Evolutionary conservation across 2,888 invertebrate genomes (phyloP), one percentile per base, ranked within the genome.

Genomic region (Terebella lapidaria): DNA sequence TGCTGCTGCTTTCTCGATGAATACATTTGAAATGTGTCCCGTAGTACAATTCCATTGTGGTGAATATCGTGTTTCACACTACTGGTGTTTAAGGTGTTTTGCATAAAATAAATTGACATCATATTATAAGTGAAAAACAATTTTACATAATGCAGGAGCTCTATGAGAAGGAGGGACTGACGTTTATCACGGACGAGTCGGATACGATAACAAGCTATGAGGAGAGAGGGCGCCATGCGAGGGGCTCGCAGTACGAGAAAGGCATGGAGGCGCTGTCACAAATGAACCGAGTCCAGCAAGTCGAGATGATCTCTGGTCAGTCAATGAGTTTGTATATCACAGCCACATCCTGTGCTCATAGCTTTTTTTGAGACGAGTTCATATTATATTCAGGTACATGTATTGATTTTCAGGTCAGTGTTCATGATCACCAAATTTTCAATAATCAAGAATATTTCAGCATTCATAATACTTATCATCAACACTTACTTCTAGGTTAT

Each of bases 151-250:
- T 65, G 84, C 67, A 84, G 76, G 77, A 85, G 62, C 84, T 90
- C 81, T 95, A 94, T 75, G 85, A 86, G 72, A 84, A 85, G 25
- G 82, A 88, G 54, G 84, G 86, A 29, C 84, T 94, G 2, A 77
- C 84, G 58, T 95, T 87, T 78, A 81, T 96, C 54, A 81, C 87
- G 29, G 93, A 94, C 79, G 82, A 84, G 0, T 87, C 88, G 67
- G 95, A 96, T 75, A 91, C 92, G 0, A 89, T 93, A 0, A 86
- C 86, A 64, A 86, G 86, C 0, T 94, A 83, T 68, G 82, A 82
- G 70, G 72, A 72, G 54, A 65, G 68, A 57, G 92, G 81, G 60
- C 58, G 22, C 10, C 5, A 25, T 4, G 3, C 3, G 3, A 4
- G 24, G 18, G 5, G 10, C 4, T 28, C 57, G 10, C 87, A 86